Evolutionary conservation across 2,113 vertebrate genomes (phyloP).

Genomic region (Cyanistes caeruleus): DNA sequence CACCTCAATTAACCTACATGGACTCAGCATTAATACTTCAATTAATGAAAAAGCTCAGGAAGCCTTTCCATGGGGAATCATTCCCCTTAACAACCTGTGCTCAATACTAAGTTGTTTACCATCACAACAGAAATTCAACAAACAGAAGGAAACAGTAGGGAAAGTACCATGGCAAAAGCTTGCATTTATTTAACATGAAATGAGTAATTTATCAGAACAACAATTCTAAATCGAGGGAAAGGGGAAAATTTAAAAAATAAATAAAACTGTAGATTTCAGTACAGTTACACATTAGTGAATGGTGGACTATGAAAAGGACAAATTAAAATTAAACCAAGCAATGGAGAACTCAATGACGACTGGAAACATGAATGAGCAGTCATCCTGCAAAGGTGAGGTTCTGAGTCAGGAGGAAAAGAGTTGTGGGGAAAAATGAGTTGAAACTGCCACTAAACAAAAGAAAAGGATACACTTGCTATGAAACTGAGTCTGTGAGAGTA

Average conservation of each 20-base stretch:
- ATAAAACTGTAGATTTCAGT: neutral
- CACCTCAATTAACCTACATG: neutral
- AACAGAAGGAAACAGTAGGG: neutral
- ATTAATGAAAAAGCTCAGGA: neutral
- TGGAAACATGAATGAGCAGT: neutral
- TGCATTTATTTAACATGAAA: neutral
- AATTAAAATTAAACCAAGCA: neutral
- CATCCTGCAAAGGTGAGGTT: neutral
- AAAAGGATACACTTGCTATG: neutral
- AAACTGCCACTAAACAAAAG: neutral
- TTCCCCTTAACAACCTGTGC: neutral
- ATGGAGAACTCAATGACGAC: neutral
- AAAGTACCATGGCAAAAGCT: neutral
- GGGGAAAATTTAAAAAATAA: neutral
- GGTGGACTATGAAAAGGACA: neutral
- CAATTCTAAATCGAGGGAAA: neutral
- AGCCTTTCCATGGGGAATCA: neutral
- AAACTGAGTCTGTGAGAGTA: neutral
- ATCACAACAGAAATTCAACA: neutral
- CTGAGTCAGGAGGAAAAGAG: neutral
- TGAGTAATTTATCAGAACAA: neutral
- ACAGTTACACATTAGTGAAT: neutral
- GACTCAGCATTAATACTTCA: neutral
- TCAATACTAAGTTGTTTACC: neutral
- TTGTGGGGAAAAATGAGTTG: neutral